Conservation (phyloP, 2,113 vertebrate genomes). For the Oncorhynchus nerka region DNA sequence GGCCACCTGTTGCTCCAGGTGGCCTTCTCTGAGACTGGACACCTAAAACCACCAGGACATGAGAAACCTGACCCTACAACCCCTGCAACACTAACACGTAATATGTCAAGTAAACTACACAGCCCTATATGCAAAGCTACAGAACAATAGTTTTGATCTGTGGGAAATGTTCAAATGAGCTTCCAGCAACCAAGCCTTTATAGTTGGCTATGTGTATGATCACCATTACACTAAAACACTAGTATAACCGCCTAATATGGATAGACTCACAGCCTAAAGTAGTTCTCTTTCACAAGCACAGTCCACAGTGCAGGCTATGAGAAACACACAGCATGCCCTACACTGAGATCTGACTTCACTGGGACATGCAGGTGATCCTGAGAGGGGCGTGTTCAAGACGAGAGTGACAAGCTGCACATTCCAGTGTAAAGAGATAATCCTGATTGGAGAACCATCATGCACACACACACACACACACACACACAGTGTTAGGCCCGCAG, state of each 20-base stretch:
- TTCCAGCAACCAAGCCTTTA: background rate
- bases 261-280: too few species aligned
- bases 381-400: slow-evolving; percentile 26
- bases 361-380: slow-evolving; percentile 37
- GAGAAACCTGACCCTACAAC: slow-evolving; percentile 18
- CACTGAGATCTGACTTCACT: slow-evolving; percentile 23
- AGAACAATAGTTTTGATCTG: background rate
- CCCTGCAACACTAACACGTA: slow-evolving; percentile 22
- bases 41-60: slow-evolving; percentile 45
- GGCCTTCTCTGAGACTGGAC: slow-evolving; percentile 34
- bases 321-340: slow-evolving; percentile 12
- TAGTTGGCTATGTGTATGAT: too few species aligned
- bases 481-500: slow-evolving; percentile 30
- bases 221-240: too few species aligned
- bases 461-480: slow-evolving; percentile 17
- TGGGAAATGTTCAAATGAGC: background rate
- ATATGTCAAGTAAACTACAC: too few species aligned
- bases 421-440: slow-evolving; percentile 63
- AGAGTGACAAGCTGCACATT: slow-evolving; percentile 60
- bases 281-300: too few species aligned
- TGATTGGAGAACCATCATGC: slow-evolving; percentile 51
- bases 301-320: background rate
- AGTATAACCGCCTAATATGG: too few species aligned
- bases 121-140: slow-evolving; percentile 14
- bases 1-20: slow-evolving; percentile 67